Evolutionary conservation across 1,140 invertebrate species (phyloP).

Genomic region (Drosophila pruinosa): DNA sequence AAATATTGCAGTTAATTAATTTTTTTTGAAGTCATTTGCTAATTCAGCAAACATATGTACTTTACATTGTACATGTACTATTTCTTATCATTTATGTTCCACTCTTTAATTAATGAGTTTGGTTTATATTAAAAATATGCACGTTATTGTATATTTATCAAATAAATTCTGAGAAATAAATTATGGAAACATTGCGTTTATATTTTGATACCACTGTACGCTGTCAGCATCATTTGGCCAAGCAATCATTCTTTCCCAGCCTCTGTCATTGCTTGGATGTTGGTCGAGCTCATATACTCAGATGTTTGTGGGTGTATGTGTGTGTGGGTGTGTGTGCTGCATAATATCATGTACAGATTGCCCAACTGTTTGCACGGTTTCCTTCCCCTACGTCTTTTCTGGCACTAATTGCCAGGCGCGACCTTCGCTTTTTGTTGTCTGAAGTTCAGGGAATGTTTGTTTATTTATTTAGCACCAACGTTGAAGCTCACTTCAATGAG

Average conservation of each 20-base stretch:
- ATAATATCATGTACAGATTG: constrained; percentile 13
- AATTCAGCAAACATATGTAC: too few species aligned
- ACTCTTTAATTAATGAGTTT: too few species aligned
- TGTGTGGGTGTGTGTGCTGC: constrained; percentile 2
- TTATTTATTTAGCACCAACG: constrained; percentile 39
- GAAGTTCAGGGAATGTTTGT: constrained; percentile 22
- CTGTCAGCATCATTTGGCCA: constrained; percentile 1
- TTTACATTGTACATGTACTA: too few species aligned
- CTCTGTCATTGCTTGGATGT: background rate
- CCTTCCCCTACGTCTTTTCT: background rate
- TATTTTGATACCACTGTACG: constrained; percentile 6
- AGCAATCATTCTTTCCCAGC: constrained; percentile 12
- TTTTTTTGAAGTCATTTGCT: too few species aligned
- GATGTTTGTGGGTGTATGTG: constrained; percentile 9
- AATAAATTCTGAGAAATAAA: background rate
- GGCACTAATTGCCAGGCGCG: constrained; percentile 29
- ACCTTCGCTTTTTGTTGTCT: constrained; percentile 18
- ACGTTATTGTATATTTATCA: too few species aligned
- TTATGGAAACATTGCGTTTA: background rate
- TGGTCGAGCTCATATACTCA: background rate
- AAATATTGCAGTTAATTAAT: too few species aligned
- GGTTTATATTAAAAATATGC: too few species aligned
- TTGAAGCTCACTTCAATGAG: constrained; percentile 59
- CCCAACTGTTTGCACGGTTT: constrained; percentile 7
- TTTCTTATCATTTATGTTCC: too few species aligned